Evolutionary conservation across 2,888 invertebrate species (phyloP).

Genomic region (Mechanitis messenoides): DNA sequence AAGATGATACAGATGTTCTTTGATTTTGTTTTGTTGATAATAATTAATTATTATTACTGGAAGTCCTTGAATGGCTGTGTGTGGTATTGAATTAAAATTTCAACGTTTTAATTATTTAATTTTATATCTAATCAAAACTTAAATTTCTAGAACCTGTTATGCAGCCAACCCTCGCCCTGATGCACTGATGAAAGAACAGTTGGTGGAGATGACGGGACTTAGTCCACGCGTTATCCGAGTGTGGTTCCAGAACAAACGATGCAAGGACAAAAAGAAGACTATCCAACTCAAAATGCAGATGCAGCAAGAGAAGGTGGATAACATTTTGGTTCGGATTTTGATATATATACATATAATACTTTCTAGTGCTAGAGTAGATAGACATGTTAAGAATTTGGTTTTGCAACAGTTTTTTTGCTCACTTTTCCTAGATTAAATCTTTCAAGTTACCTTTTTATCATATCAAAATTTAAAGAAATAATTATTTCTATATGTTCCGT

Average conservation of each 20-base stretch:
- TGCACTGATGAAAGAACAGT: conserved; percentile 99
- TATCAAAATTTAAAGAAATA: not conserved
- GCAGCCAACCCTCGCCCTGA: conserved; percentile 98
- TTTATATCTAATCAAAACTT: no score
- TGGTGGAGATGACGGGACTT: conserved; percentile 98
- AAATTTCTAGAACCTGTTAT: conserved; percentile 87
- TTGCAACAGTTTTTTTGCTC: no score
- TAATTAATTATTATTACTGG: no score
- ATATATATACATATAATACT: not conserved
- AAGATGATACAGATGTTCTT: no score
- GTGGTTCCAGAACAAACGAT: conserved; percentile 99
- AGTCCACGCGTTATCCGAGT: conserved; percentile 98
- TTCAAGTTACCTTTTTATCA: no score
- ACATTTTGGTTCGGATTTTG: conserved; percentile 6
- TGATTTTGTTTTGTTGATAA: no score
- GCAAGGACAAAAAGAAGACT: conserved; percentile 98
- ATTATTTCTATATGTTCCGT: conserved; percentile 4
- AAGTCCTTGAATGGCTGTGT: no score
- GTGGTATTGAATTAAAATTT: no score
- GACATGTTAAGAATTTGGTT: no score
- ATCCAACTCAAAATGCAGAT: conserved; percentile 98
- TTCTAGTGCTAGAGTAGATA: no score
- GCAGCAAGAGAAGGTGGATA: conserved; percentile 95
- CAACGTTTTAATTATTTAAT: no score
- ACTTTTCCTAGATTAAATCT: no score